Evolutionary conservation across 37 sponge, comb jelly and placozoan species (phyloP).

Genomic region (Hexactinellida sp.): DNA sequence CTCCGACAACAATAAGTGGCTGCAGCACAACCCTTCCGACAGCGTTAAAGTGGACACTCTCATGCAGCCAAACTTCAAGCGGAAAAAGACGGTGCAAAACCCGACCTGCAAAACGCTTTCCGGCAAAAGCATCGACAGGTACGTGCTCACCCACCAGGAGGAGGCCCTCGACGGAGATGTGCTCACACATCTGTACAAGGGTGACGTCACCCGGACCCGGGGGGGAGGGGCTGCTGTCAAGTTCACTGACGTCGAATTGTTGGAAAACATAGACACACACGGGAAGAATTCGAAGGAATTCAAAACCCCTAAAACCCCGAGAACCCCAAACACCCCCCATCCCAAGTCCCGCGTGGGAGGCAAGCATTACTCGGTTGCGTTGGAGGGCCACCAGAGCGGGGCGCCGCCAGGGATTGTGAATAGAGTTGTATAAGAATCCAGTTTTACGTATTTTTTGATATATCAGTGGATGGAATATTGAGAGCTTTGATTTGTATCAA

Average conservation of each 20-base stretch:
- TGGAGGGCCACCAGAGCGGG: neutral
- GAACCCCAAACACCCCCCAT: neutral
- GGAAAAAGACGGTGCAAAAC: slow-evolving; percentile 76
- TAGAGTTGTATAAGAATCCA: slow-evolving; percentile 4
- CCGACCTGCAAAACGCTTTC: slow-evolving; percentile 60
- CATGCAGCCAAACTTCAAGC: slow-evolving; percentile 72
- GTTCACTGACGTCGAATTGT: slow-evolving; percentile 70
- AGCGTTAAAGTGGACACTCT: slow-evolving; percentile 50
- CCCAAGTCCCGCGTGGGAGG: neutral
- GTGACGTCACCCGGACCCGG: slow-evolving; percentile 50
- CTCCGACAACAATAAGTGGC: slow-evolving; percentile 60
- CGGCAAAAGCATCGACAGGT: slow-evolving; percentile 31
- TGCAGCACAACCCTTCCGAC: slow-evolving; percentile 64
- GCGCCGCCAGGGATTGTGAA: slow-evolving; percentile 1
- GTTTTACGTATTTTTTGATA: slow-evolving; percentile 3
- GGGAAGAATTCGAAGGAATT: neutral
- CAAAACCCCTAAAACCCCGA: neutral
- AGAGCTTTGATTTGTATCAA: neutral
- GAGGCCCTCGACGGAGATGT: slow-evolving; percentile 59
- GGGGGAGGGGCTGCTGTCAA: slow-evolving; percentile 64
- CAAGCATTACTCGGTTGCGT: neutral
- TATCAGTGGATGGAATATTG: neutral
- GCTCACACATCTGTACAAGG: slow-evolving; percentile 54
- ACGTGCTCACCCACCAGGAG: slow-evolving; percentile 60
- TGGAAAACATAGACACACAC: neutral